Base-by-base conservation (phyloP, 2,113 vertebrate genomes). In the Aix galericulata region DNA sequence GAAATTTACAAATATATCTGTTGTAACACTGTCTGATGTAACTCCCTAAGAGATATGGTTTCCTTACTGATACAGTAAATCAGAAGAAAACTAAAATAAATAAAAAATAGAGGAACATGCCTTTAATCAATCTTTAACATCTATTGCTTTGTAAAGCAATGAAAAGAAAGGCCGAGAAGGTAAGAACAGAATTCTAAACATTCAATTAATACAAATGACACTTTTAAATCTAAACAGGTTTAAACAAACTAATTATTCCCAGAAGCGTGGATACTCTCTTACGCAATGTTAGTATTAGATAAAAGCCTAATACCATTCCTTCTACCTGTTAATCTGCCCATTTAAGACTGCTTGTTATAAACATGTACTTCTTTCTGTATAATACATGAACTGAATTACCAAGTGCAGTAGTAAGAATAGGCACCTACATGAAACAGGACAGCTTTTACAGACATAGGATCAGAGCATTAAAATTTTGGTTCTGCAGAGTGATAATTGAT, bases 221-320 rank as follows among this genome's bases (percentile, higher is more conserved):
- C 36, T 82, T 94, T 82, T 29, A 93, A 93, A 91, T 86, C 40
- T 69, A 75, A 91, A 60, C 34, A 84, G 21, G 6, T 76, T 90
- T 93, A 84, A 86, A 82, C 50, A 90, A 90, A 86, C 34, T 85
- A 91, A 90, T 93, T 93, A 81, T 75, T 93, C 68, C 42, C 80
- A 68, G 60, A 78, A 58, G 64, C 77, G 22, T 17, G 27, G 44
- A 50, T 69, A 82, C 16, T 50, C 17, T 86, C 26, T 52, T 8
- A 1, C 5, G 0, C 38, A 78, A 17, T 9, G 34, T 5, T 86
- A 48, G 72, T 88, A 63, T 44, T 73, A 73, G 66, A 89, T 69
- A 75, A 91, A 92, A 89, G 29, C 34, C 34, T 79, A 90, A 81
- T 75, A 79, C 27, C 17, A 85, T 73, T 68, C 42, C 53, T 89